phyloP scores from a whole-genome alignment of 2,797 vertebrate species.

The Phyllotis vaccarum region DNA sequence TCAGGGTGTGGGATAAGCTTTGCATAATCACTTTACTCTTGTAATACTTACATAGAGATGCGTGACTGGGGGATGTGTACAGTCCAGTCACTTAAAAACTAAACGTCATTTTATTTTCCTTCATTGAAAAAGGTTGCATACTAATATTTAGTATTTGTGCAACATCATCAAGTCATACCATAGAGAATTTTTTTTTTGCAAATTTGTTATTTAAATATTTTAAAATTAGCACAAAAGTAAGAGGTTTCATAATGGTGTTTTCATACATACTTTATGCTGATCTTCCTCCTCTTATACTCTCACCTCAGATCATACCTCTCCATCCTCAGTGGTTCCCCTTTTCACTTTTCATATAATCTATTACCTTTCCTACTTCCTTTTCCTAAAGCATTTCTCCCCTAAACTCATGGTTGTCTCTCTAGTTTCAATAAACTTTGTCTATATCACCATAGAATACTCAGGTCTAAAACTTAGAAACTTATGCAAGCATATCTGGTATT shows the following conservation, averaged over 20 bases:
- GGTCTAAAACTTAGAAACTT: no score
- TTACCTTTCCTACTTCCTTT: background rate
- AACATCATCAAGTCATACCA: background rate
- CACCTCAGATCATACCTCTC: no score
- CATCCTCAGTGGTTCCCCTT: background rate
- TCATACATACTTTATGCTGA: background rate
- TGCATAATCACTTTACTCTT: background rate
- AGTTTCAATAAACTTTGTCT: background rate
- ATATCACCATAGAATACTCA: background rate
- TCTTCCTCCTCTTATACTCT: background rate
- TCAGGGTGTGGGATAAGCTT: background rate
- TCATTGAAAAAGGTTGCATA: background rate
- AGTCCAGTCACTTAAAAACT: background rate
- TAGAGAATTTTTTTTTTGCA: background rate
- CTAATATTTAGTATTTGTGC: fast-evolving
- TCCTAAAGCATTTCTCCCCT: background rate
- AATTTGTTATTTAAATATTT: background rate
- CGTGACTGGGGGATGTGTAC: background rate
- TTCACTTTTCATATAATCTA: background rate
- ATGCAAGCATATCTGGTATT: background rate
- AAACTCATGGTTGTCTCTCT: background rate
- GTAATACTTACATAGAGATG: background rate
- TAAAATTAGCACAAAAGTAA: background rate
- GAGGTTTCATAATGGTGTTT: background rate
- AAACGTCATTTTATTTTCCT: background rate